Conservation (phyloP, 2,797 vertebrate species). For the Lagorchestes hirsutus region DNA sequence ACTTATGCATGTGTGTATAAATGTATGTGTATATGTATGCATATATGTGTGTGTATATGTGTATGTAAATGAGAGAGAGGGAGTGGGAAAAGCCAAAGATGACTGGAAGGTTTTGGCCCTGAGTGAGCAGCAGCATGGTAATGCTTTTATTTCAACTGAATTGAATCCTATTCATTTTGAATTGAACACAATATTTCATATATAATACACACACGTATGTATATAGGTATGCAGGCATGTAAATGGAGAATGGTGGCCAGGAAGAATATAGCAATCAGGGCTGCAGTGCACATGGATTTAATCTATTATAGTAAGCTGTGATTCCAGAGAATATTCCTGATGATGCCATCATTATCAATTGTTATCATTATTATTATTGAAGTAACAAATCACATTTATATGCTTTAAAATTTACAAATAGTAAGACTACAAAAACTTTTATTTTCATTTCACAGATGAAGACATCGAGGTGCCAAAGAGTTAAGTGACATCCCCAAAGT, state of each 20-base stretch:
- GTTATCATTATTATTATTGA: background rate
- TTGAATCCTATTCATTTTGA: background rate
- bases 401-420: background rate
- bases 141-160: background rate
- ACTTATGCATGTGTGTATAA: background rate
- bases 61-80: background rate
- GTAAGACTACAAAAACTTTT: background rate
- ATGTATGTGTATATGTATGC: background rate
- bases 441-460: background rate
- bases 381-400: background rate
- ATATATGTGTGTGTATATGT: background rate
- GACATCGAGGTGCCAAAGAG: background rate
- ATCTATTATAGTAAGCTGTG: background rate
- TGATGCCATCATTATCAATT: background rate
- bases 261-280: background rate
- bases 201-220: background rate
- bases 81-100: background rate
- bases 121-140: background rate
- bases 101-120: background rate
- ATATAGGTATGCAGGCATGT: background rate
- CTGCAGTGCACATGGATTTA: background rate
- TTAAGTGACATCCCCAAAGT: background rate
- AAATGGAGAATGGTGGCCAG: background rate
- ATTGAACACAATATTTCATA: background rate
- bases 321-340: background rate